A percentile compares a stretch with the other conserved stretches of the same genome.
These are phyloP conservation scores for Dryoscopus gambensis DNA, from an alignment of 2,113 vertebrate species.

Conservation along the genomic window DNA sequence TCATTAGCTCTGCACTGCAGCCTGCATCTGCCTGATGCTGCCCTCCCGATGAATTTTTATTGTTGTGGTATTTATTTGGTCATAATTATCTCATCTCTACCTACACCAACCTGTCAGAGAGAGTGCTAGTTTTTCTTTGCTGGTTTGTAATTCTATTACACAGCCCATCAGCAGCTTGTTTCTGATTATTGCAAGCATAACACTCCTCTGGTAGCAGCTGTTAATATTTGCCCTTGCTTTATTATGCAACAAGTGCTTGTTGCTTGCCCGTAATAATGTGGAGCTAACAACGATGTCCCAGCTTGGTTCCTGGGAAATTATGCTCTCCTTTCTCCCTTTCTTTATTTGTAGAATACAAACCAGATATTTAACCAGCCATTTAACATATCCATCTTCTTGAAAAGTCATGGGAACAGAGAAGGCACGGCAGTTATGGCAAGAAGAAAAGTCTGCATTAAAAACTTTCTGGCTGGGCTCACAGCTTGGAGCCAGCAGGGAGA, in stretches of 20 bases:
- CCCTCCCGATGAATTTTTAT: constrained; percentile 24
- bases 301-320: not conserved
- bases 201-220: not conserved
- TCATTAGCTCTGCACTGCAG: constrained; percentile 23
- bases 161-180: not conserved
- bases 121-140: not conserved
- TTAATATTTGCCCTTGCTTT: constrained; percentile 38
- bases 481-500: not conserved
- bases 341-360: not conserved
- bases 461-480: not conserved
- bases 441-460: not conserved
- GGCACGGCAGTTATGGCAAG: not conserved
- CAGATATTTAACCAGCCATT: not conserved
- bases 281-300: not conserved
- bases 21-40: not conserved
- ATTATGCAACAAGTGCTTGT: constrained; percentile 36
- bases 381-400: not conserved
- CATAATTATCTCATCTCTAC: constrained; percentile 34
- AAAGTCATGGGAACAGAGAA: not conserved
- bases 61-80: constrained; percentile 26
- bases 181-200: not conserved
- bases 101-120: constrained; percentile 13
- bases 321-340: not conserved
- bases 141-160: constrained; percentile 39
- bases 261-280: not conserved